These are phyloP conservation scores for Myotis yumanensis DNA, from an alignment of 2,113 vertebrate species.

Conservation along the genomic window DNA sequence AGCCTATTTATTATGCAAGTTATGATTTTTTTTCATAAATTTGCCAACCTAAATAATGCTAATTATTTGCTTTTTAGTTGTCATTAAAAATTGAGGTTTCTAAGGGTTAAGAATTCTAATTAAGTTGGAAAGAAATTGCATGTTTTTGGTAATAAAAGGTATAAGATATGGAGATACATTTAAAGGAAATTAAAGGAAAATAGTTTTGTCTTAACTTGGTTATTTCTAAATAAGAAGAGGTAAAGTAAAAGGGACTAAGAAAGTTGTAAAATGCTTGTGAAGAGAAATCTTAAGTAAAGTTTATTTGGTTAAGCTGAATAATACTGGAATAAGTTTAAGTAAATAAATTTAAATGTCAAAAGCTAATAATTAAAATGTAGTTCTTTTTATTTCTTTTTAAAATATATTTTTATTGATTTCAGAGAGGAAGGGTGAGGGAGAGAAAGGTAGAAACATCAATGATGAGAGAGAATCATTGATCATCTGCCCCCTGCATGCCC, in stretches of 20 bases:
- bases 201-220: not conserved
- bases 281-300: not conserved
- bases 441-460: too few relatives aligned
- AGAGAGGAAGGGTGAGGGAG: too few relatives aligned
- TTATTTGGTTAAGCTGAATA: not conserved
- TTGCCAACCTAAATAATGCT: not conserved
- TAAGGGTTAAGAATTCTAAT: not conserved
- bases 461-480: too few relatives aligned
- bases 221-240: not conserved
- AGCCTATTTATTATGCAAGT: not conserved
- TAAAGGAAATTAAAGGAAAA: not conserved
- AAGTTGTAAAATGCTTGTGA: not conserved
- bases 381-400: too few relatives aligned
- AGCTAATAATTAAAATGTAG: too few relatives aligned
- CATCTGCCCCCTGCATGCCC: too few relatives aligned
- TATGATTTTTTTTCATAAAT: not conserved
- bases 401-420: too few relatives aligned
- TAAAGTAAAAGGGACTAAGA: not conserved
- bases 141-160: not conserved
- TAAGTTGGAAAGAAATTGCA: not conserved
- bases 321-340: not conserved
- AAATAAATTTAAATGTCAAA: not conserved
- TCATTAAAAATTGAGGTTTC: not conserved
- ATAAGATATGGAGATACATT: not conserved
- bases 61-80: not conserved